Percentiles rank a stretch among this genome's conserved stretches.
phyloP scores from a whole-genome alignment of 2,113 vertebrate species.

The Aramus guarauna region DNA sequence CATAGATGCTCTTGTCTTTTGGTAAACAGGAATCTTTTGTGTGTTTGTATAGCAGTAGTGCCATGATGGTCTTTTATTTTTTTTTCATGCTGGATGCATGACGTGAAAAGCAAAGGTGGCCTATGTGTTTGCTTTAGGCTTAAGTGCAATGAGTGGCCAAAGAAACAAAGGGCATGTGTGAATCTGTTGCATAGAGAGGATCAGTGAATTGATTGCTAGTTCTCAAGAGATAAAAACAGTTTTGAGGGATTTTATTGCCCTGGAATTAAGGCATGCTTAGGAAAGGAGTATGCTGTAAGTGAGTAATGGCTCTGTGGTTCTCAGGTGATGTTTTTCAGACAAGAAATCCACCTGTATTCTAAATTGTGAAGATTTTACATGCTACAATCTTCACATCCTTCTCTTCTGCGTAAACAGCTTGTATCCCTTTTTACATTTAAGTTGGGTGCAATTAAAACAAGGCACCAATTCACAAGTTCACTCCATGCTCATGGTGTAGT shows the following conservation, averaged over 20 bases:
- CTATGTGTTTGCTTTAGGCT: neutral
- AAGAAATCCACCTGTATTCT: neutral
- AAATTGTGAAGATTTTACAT: neutral
- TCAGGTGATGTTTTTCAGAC: neutral
- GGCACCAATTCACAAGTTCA: neutral
- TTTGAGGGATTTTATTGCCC: neutral
- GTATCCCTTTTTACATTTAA: neutral
- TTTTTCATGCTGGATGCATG: neutral
- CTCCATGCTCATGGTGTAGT: neutral
- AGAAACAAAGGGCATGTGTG: neutral
- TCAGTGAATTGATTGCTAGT: neutral
- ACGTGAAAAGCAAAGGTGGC: neutral
- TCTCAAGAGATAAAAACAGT: neutral
- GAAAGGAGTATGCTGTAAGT: neutral
- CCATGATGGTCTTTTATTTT: neutral
- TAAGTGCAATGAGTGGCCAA: neutral
- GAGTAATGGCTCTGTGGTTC: neutral
- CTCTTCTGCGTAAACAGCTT: neutral
- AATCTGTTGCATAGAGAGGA: neutral
- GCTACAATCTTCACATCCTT: neutral
- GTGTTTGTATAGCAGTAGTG: neutral
- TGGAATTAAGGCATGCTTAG: neutral
- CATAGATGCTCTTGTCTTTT: neutral
- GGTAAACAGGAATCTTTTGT: neutral
- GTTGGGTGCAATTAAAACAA: neutral